Conservation (phyloP, 2,113 vertebrate species). For the Microtus ochrogaster region DNA sequence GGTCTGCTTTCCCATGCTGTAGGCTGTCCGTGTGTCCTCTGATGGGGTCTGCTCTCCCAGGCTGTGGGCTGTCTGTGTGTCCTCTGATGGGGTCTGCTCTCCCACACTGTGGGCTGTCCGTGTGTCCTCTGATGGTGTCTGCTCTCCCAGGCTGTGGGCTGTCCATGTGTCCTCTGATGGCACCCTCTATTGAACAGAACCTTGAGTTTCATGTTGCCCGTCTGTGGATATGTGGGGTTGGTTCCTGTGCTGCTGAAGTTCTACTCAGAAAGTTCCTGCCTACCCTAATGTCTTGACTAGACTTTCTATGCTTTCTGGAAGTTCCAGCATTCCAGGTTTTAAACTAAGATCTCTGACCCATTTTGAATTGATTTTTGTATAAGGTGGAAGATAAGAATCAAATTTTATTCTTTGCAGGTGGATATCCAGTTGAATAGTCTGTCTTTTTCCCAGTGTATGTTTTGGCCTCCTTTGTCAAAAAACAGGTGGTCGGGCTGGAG, state of each 20-base stretch:
- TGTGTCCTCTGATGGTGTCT: not conserved
- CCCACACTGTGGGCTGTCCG: too few species aligned
- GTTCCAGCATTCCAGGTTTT: not conserved
- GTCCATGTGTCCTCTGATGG: not conserved
- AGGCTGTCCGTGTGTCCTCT: not conserved
- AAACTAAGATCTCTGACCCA: not conserved
- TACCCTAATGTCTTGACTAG: not conserved
- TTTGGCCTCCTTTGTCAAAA: not conserved
- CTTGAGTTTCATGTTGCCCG: not conserved
- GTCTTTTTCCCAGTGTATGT: not conserved
- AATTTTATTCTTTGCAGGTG: not conserved
- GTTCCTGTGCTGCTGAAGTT: not conserved
- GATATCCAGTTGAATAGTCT: not conserved
- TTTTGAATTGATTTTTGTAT: not conserved
- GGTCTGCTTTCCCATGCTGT: not conserved
- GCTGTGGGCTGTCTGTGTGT: too few species aligned
- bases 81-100: too few species aligned
- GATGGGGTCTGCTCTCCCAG: too few species aligned
- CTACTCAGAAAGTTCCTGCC: not conserved
- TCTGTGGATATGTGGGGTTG: not conserved
- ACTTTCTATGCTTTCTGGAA: not conserved
- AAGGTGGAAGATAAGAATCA: not conserved
- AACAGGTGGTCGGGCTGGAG: not conserved
- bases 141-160: not conserved
- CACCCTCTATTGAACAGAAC: not conserved